Conservation (phyloP, 2,113 vertebrate genomes). For the Falcunculus frontatus region DNA sequence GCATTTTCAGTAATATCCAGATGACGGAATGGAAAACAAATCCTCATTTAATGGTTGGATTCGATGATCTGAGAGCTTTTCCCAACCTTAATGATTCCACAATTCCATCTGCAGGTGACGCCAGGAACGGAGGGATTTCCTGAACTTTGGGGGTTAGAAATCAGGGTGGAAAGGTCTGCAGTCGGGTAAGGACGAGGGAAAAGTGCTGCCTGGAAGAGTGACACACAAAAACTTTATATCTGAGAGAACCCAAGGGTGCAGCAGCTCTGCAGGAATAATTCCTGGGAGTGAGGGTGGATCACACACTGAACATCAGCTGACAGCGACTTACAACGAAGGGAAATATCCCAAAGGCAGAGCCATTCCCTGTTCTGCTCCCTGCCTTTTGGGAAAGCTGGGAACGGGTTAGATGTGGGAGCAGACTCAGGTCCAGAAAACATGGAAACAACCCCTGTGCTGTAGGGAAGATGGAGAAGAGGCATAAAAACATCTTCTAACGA, state of each 20-base stretch:
- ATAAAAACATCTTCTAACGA: neutral
- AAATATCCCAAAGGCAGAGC: neutral
- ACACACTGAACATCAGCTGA: neutral
- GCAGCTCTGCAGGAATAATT: neutral
- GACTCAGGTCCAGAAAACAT: neutral
- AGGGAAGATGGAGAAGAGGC: neutral
- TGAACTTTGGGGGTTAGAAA: neutral
- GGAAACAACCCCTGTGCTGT: neutral
- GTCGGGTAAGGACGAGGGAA: neutral
- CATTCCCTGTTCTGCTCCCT: neutral
- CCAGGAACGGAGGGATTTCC: neutral
- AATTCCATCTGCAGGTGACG: neutral
- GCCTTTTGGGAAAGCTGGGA: neutral
- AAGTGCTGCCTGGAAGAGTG: neutral
- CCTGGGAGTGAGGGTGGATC: neutral
- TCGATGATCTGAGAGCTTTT: neutral
- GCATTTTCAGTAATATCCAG: neutral
- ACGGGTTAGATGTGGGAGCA: neutral
- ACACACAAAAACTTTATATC: neutral
- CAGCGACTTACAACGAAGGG: no score
- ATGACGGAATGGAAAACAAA: neutral
- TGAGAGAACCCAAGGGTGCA: neutral
- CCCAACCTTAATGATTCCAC: rapidly evolving
- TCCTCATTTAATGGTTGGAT: neutral
- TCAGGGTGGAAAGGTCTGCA: neutral